These are phyloP conservation scores for Aethes cnicana DNA, from an alignment of 2,888 invertebrate genomes.

Conservation along the genomic window DNA sequence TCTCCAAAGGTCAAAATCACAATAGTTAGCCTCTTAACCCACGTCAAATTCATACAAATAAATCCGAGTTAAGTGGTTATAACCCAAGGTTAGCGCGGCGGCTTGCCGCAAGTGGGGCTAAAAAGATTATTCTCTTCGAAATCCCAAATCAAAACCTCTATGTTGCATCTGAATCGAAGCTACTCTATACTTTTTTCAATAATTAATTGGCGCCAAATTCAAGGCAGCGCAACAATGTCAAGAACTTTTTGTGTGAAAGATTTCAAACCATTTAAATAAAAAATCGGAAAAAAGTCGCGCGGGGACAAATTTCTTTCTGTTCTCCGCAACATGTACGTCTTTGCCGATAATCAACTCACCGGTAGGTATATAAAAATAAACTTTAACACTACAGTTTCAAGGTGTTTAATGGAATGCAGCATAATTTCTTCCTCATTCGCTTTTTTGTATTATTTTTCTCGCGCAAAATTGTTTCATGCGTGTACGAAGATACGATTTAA, in stretches of 20 bases:
- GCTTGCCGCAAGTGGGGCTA: too few species aligned
- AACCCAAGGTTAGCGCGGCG: too few species aligned
- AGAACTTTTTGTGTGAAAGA: slow-evolving; percentile 69
- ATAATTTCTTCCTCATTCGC: slow-evolving; percentile 41
- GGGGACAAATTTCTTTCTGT: slow-evolving; percentile 77
- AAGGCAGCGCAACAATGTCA: slow-evolving; percentile 68
- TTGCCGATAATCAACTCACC: neutral
- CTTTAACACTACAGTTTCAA: slow-evolving; percentile 26
- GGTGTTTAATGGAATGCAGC: slow-evolving; percentile 17
- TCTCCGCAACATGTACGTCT: slow-evolving; percentile 50
- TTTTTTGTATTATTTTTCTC: slow-evolving; percentile 71
- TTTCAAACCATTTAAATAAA: slow-evolving; percentile 55
- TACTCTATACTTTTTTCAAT: slow-evolving; percentile 36
- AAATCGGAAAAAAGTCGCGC: slow-evolving; percentile 47
- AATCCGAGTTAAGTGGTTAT: too few species aligned
- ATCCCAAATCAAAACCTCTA: too few species aligned
- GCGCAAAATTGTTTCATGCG: slow-evolving; percentile 71
- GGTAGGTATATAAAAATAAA: too few species aligned
- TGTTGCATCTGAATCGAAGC: neutral
- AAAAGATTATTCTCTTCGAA: too few species aligned
- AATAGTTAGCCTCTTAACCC: too few species aligned
- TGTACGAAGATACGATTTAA: slow-evolving; percentile 52
- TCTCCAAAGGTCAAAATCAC: too few species aligned
- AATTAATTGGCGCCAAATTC: slow-evolving; percentile 74
- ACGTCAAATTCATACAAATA: too few species aligned